A percentile compares a stretch with the other conserved stretches of the same genome.
Conservation (phyloP, 2,888 invertebrate genomes). For the Protula sp. region DNA sequence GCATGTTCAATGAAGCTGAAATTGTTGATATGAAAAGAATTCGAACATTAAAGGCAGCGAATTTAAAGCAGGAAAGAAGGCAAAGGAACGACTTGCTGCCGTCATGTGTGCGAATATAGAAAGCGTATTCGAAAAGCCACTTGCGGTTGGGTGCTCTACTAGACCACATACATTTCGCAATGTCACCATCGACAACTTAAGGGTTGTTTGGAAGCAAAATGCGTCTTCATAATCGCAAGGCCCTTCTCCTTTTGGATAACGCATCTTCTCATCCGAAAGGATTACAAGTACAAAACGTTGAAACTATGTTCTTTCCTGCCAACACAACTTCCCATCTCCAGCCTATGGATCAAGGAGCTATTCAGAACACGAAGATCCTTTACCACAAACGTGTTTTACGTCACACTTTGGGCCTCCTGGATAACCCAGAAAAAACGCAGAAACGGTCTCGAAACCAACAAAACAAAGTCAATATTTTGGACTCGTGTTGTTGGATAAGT, state of each 20-base stretch:
- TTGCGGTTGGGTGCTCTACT: no score
- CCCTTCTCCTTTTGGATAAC: not conserved
- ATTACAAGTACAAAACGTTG: not conserved
- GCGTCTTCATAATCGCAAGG: not conserved
- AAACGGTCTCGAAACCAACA: not conserved
- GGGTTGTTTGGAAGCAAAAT: not conserved
- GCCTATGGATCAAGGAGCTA: conserved; percentile 25
- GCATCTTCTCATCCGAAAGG: not conserved
- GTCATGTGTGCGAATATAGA: no score
- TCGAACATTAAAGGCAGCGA: no score
- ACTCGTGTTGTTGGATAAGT: not conserved
- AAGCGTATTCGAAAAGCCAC: no score
- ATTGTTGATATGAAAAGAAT: no score
- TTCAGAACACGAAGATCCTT: conserved; percentile 15
- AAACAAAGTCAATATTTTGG: no score
- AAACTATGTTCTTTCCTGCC: no score
- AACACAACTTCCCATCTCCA: conserved; percentile 20
- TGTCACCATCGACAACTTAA: not conserved
- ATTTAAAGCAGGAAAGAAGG: no score
- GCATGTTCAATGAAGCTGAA: no score
- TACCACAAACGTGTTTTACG: not conserved
- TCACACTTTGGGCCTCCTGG: not conserved
- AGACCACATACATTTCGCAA: no score
- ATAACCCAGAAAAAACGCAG: not conserved
- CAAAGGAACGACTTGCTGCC: no score